Conservation (phyloP, 2,113 vertebrate genomes). For the Syngnathus scovelli region DNA sequence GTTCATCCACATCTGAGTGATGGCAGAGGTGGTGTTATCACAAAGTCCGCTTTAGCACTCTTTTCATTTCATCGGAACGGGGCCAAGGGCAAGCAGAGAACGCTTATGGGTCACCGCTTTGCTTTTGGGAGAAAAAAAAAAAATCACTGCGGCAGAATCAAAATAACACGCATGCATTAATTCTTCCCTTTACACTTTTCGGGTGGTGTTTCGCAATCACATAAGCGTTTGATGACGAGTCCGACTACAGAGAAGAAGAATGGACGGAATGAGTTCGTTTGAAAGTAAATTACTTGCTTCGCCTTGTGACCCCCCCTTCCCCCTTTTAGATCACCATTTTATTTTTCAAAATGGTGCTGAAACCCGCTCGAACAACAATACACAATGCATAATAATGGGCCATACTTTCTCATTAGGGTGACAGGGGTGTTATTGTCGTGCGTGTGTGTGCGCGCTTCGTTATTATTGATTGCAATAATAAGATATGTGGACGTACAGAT, state of each 20-base stretch:
- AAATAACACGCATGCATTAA: conserved; percentile 23
- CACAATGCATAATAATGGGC: conserved; percentile 41
- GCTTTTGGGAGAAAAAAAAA: conserved; percentile 18
- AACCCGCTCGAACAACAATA: conserved; percentile 9
- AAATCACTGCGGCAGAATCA: conserved; percentile 12
- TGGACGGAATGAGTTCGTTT: too few relatives aligned
- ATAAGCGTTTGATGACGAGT: conserved; percentile 31
- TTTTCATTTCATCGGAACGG: conserved; percentile 55
- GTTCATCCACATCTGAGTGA: conserved; percentile 6
- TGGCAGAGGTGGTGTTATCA: conserved; percentile 55
- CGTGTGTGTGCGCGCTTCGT: conserved; percentile 36
- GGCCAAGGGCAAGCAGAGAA: conserved; percentile 25
- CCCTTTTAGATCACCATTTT: conserved; percentile 34
- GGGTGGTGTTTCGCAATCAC: conserved; percentile 44
- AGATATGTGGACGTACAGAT: conserved; percentile 69
- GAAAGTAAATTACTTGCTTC: conserved; percentile 49
- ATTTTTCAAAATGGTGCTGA: neutral
- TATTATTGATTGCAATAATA: conserved; percentile 76
- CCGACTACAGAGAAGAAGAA: neutral
- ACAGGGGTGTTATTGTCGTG: conserved; percentile 54
- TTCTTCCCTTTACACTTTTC: conserved; percentile 25
- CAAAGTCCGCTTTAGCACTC: conserved; percentile 68
- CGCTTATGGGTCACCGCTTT: conserved; percentile 42
- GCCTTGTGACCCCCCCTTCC: conserved; percentile 51
- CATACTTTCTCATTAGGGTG: conserved; percentile 68